These are phyloP conservation scores for Autographa pulchrina DNA, from an alignment of 2,888 invertebrate genomes.

Conservation along the genomic window DNA sequence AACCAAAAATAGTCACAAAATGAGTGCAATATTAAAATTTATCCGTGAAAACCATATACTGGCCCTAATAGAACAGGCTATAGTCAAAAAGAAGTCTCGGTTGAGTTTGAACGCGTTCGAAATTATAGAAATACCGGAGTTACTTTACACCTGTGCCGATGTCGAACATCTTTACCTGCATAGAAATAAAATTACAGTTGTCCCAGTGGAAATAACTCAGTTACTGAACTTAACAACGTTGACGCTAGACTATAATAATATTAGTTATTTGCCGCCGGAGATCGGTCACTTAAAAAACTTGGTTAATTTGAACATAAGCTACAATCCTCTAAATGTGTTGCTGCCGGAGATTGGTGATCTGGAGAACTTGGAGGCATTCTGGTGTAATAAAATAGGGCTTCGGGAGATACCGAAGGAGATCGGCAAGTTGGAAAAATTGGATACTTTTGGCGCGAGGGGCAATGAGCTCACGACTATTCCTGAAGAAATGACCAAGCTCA, in stretches of 20 bases:
- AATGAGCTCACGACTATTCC: slow-evolving; percentile 90
- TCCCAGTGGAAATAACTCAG: slow-evolving; percentile 85
- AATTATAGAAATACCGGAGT: slow-evolving; percentile 89
- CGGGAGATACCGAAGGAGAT: slow-evolving; percentile 90
- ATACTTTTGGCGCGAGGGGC: slow-evolving; percentile 91
- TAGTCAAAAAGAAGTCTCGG: slow-evolving; percentile 88
- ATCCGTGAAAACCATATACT: slow-evolving; percentile 92
- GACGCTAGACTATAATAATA: slow-evolving; percentile 91
- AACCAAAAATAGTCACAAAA: slow-evolving; percentile 73
- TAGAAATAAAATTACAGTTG: slow-evolving; percentile 89
- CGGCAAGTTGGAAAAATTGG: slow-evolving; percentile 89
- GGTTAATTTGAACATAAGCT: slow-evolving; percentile 91
- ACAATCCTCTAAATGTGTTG: slow-evolving; percentile 90
- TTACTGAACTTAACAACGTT: slow-evolving; percentile 90
- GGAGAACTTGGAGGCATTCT: slow-evolving; percentile 90
- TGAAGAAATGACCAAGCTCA: slow-evolving; percentile 88
- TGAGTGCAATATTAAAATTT: slow-evolving; percentile 92
- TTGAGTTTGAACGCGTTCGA: slow-evolving; percentile 91
- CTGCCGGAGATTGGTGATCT: slow-evolving; percentile 90
- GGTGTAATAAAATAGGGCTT: slow-evolving; percentile 91
- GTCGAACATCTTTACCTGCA: slow-evolving; percentile 91
- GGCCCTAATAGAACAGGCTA: slow-evolving; percentile 91
- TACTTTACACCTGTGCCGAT: slow-evolving; percentile 88
- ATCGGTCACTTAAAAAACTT: slow-evolving; percentile 89
- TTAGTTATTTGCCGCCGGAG: slow-evolving; percentile 89